These are phyloP conservation scores for Otolemur crassicaudatus DNA, from an alignment of 2,797 vertebrate genomes.

Conservation along the genomic window DNA sequence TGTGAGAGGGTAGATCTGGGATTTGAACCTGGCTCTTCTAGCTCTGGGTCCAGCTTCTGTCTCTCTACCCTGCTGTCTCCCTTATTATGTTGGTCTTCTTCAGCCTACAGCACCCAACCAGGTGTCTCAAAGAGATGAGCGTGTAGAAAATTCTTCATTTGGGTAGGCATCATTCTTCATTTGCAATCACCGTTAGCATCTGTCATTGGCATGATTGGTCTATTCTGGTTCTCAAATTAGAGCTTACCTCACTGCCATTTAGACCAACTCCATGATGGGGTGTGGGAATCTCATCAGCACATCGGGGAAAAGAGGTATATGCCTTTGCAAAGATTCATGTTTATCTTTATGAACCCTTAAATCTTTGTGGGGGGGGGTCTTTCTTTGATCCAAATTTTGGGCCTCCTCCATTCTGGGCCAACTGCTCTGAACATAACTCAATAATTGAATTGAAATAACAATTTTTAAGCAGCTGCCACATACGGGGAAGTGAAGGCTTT, in stretches of 20 bases:
- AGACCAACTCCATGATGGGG: background rate
- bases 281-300: background rate
- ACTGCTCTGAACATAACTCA: background rate
- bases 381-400: background rate
- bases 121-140: background rate
- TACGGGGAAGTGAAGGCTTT: background rate
- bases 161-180: background rate
- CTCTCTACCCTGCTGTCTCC: background rate
- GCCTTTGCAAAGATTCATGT: background rate
- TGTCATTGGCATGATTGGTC: background rate
- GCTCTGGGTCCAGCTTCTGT: background rate
- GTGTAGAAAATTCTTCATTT: background rate
- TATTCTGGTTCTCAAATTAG: background rate
- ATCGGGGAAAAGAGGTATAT: background rate
- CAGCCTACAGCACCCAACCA: background rate
- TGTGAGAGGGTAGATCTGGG: background rate
- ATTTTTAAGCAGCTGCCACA: background rate
- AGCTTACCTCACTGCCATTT: background rate
- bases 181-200: background rate
- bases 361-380: background rate
- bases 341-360: background rate
- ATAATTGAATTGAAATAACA: background rate
- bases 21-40: background rate
- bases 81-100: background rate
- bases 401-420: background rate